These are phyloP conservation scores for Pomatostomus ruficeps DNA, from an alignment of 2,113 vertebrate species.

Conservation along the genomic window DNA sequence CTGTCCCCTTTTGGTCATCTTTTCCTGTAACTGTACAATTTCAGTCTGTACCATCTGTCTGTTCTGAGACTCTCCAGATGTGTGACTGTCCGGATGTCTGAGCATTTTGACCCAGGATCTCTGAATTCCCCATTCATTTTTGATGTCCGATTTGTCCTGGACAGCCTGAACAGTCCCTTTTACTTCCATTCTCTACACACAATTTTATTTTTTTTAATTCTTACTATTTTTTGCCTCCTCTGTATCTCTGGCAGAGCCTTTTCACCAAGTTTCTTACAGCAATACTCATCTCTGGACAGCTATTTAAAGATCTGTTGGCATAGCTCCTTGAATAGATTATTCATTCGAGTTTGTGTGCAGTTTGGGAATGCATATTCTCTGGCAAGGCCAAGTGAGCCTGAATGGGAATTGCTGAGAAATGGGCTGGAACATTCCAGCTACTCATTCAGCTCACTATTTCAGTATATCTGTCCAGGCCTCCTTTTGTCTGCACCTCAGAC, in stretches of 20 bases:
- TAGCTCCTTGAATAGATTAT: slow-evolving; percentile 31
- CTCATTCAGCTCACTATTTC: slow-evolving; percentile 13
- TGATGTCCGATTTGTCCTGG: neutral
- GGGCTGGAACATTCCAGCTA: slow-evolving; percentile 4
- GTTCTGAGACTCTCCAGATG: slow-evolving; percentile 13
- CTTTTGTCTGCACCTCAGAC: neutral
- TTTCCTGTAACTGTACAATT: neutral
- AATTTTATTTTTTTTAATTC: neutral
- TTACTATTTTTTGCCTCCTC: neutral
- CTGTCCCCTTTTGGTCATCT: neutral
- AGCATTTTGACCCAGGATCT: neutral
- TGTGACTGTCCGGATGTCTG: neutral
- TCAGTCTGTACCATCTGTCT: neutral
- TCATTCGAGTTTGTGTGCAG: neutral
- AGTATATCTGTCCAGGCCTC: neutral
- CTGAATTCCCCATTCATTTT: neutral
- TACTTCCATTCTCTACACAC: neutral
- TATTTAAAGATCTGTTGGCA: slow-evolving; percentile 35
- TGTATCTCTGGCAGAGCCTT: neutral
- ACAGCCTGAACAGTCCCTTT: neutral
- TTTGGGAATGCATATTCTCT: slow-evolving; percentile 4
- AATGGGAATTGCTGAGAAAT: slow-evolving; percentile 32
- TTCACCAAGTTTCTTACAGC: neutral
- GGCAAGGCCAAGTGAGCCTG: neutral
- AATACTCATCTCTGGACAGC: neutral